A percentile compares a stretch with the other conserved stretches of the same genome.
These are phyloP conservation scores for Megalops atlanticus DNA, from an alignment of 2,113 vertebrate species.

Conservation along the genomic window DNA sequence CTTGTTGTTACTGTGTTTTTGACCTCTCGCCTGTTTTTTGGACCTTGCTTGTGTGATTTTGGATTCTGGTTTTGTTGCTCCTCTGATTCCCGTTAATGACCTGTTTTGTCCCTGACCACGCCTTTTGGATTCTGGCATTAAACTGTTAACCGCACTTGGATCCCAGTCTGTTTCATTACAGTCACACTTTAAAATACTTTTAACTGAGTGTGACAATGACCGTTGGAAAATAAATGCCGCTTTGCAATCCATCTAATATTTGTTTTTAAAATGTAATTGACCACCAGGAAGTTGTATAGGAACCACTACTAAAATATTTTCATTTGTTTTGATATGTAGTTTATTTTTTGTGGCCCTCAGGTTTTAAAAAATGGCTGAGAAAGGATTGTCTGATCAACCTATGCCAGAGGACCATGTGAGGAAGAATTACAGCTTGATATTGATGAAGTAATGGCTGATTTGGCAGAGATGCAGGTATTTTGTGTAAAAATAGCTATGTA, in stretches of 20 bases:
- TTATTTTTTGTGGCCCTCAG: slow-evolving; percentile 18
- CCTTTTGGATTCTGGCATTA: too few species aligned
- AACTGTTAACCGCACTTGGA: too few species aligned
- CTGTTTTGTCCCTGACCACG: too few species aligned
- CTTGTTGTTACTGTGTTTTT: too few species aligned
- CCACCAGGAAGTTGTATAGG: background rate
- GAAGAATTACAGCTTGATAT: slow-evolving; percentile 15
- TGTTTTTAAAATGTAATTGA: background rate
- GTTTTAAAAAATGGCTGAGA: slow-evolving; percentile 17
- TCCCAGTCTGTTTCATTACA: too few species aligned
- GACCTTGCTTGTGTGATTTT: too few species aligned
- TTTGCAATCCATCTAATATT: slow-evolving; percentile 6
- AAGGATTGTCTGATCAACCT: slow-evolving; percentile 15
- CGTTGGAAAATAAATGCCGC: background rate
- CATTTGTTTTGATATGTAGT: slow-evolving; percentile 7
- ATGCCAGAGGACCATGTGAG: background rate
- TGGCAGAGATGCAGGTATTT: slow-evolving; percentile 18
- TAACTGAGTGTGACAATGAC: too few species aligned
- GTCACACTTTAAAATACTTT: too few species aligned
- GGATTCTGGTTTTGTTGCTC: too few species aligned
- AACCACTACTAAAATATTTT: slow-evolving; percentile 18
- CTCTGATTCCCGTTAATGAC: too few species aligned
- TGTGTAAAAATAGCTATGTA: slow-evolving; percentile 4
- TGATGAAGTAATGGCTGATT: slow-evolving; percentile 19
- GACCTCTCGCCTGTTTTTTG: too few species aligned